phyloP scores from a whole-genome alignment of 2,113 vertebrate species.

The Gymnorhina tibicen region DNA sequence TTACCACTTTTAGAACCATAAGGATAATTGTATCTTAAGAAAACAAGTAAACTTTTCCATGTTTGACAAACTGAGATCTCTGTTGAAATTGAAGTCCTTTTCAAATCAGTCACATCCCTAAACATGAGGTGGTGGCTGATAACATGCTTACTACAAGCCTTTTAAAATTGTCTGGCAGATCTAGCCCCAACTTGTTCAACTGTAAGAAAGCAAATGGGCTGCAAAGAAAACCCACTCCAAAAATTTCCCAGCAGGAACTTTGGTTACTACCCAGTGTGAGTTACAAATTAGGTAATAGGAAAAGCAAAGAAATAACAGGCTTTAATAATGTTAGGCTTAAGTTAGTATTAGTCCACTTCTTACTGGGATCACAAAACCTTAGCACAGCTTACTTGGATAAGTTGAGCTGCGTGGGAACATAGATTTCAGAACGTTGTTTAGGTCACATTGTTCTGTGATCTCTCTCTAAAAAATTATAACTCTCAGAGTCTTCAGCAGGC shows the following conservation, averaged over 20 bases:
- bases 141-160: slow-evolving; percentile 5
- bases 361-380: not conserved
- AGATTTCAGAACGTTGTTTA: not conserved
- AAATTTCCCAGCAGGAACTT: slow-evolving; percentile 1
- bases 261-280: slow-evolving; percentile 4
- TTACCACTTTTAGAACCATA: not conserved
- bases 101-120: not conserved
- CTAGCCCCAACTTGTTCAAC: not conserved
- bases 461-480: not conserved
- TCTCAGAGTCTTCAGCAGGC: not conserved
- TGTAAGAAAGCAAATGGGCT: not conserved
- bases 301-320: slow-evolving; percentile 8
- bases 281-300: slow-evolving; percentile 25
- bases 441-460: not conserved
- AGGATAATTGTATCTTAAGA: not conserved
- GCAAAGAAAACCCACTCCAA: slow-evolving; percentile 2
- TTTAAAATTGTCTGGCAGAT: slow-evolving; percentile 17
- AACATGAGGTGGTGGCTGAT: not conserved
- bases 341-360: not conserved
- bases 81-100: not conserved
- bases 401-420: not conserved
- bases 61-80: not conserved
- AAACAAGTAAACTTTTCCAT: slow-evolving; percentile 12
- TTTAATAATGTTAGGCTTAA: slow-evolving; percentile 8
- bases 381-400: not conserved